Evolutionary conservation across 2,113 vertebrate species (phyloP), one percentile per base, ranked within the genome.

Genomic region (Brienomyrus brachyistius): DNA sequence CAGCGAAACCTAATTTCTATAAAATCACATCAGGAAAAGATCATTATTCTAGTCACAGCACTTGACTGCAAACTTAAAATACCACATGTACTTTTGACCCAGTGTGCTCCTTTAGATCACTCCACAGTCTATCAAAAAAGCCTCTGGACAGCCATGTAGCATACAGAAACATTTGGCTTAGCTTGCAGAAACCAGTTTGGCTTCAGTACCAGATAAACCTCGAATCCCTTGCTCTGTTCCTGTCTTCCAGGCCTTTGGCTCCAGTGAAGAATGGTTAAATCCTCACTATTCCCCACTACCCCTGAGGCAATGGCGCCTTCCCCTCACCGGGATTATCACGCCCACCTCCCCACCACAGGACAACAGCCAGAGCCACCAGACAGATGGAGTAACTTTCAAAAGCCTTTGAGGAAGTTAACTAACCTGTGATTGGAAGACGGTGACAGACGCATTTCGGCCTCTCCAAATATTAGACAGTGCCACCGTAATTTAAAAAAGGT

Each of bases 191-290:
- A 87, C 83, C 88, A 59, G 43, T 89, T 88, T 88, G 91, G 91
- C 91, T 90, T 92, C 86, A 15, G 5, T 91, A 87, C 89, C 89
- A 92, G 88, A 89, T 82, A 91, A 89, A 88, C 89, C 83, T 74
- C 91, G 90, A 91, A 90, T 93, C 91, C 88, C 90, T n/a, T 52
- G 92, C 90, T 92, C 90, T 88, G 80, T 86, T 27, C 92, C 90
- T 85, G 88, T 85, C 50, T 84, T 80, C 54, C 74, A 88, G 66
- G 50, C 90, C 52, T 59, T 91, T 91, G 91, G 89, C 92, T 93
- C 94, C 88, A 88, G 85, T 90, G 94, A 94, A 93, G 94, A 94
- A 92, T 92, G 94, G 95, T 94, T 27, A 19, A 94, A 92, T 51
- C 88, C 91, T 93, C 92, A 93, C 92, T 88, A 66, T 47, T 62